These are phyloP conservation scores for Sakesphorus luctuosus DNA, from an alignment of 2,113 vertebrate genomes.

Conservation along the genomic window DNA sequence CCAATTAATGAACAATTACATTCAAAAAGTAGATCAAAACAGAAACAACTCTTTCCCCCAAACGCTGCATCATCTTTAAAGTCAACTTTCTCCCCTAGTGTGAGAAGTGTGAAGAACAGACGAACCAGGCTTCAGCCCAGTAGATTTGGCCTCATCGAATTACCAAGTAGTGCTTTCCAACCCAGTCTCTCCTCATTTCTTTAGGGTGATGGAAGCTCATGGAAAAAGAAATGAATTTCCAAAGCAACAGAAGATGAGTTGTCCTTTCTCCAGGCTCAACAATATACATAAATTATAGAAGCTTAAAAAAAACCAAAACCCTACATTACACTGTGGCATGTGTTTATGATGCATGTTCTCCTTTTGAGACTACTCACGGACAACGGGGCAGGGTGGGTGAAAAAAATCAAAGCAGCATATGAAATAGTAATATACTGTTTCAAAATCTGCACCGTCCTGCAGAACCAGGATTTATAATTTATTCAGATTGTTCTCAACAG, in stretches of 20 bases:
- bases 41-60: constrained; percentile 9
- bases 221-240: constrained; percentile 10
- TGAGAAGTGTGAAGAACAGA: constrained; percentile 27
- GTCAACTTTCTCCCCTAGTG: not conserved
- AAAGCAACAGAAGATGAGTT: not conserved
- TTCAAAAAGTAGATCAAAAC: constrained; percentile 73
- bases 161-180: constrained; percentile 17
- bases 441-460: constrained; percentile 72
- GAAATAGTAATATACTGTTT: constrained; percentile 72
- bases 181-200: constrained; percentile 30
- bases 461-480: constrained; percentile 71
- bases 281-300: constrained; percentile 36
- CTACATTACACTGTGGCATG: not conserved
- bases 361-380: constrained; percentile 51
- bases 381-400: not conserved
- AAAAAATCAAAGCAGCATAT: constrained; percentile 72
- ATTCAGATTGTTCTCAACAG: constrained; percentile 69
- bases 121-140: not conserved
- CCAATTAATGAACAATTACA: constrained; percentile 73
- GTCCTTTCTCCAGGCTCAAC: not conserved
- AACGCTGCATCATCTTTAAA: constrained; percentile 26
- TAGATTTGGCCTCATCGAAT: constrained; percentile 25
- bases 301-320: not conserved
- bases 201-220: constrained; percentile 30
- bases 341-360: constrained; percentile 61